Base-by-base conservation (phyloP, 2,113 vertebrate species). In the Chrysemys picta region DNA sequence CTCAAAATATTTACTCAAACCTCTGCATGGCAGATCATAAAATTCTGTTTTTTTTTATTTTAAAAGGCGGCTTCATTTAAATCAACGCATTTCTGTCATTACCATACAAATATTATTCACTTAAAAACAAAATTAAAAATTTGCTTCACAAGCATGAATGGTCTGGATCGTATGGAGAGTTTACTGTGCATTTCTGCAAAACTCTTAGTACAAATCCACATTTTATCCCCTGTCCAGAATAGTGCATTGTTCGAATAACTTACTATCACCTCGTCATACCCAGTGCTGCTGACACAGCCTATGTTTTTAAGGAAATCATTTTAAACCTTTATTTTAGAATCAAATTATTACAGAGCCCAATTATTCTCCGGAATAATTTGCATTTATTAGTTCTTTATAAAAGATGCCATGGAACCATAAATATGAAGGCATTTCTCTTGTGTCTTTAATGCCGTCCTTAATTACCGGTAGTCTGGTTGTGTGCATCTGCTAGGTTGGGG, bases 221-320 rank as follows among this genome's bases (percentile, higher is more conserved):
- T 10, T 8, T 31, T 12, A 17, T 8, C 24, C 27, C 8, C 52
- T 21, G 57, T 5, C 9, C 21, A 38, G 72, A 45, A 25, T 10
- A 45, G 72, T 25, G 72, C 72, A 45, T 14, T 6, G 13, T 17
- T 52, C 2, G 17, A 86, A 82, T 42, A 1, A 1, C 56, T 52
- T 1, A 42, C 0, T 1, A 1, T 0, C 29, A n/a, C n/a, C 35
- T 42, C 49, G 0, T 29, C 1, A 56, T 54, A 3, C 6, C 76
- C 59, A 1, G 2, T 4, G 42, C 76, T 56, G 87, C 93, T 52
- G 65, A 1, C 3, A 5, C 42, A 17, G 42, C 82, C 52, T 3
- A 21, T 16, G 0, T 25, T 3, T 1, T 53, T 2, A 3, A 56
- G 93, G 72, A 12, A 35, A 27, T 45, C 21, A 6, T 2, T 3